Conservation (phyloP, 2,888 invertebrate genomes). For the Mongoloraphidia duomilia region DNA sequence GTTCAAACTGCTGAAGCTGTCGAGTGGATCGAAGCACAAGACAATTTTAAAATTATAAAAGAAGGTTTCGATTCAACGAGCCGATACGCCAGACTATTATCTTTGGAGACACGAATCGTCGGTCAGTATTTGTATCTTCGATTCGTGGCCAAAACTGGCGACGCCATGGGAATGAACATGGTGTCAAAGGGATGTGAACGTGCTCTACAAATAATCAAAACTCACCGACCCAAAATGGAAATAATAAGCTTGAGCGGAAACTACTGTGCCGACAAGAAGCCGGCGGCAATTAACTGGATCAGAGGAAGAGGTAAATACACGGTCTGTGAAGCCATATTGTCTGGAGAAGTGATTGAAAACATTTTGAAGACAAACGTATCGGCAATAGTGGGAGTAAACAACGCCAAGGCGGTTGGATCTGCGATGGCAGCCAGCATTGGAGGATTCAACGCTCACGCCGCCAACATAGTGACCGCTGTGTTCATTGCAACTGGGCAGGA, state of each 20-base stretch:
- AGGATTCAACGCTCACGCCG: conserved; percentile 82
- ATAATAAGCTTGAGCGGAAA: conserved; percentile 92
- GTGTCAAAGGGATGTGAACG: conserved; percentile 90
- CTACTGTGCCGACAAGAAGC: conserved; percentile 93
- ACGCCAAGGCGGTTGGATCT: conserved; percentile 86
- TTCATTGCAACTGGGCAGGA: conserved; percentile 97
- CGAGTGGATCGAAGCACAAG: conserved; percentile 61
- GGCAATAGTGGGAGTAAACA: conserved; percentile 75
- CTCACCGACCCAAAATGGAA: conserved; percentile 72
- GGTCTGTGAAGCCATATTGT: conserved; percentile 78
- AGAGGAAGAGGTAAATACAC: conserved; percentile 92
- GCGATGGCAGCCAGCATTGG: conserved; percentile 86
- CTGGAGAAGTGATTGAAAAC: conserved; percentile 52
- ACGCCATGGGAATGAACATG: conserved; percentile 99
- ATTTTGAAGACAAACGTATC: conserved; percentile 75
- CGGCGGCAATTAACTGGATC: conserved; percentile 93
- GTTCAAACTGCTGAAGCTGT: conserved; percentile 59
- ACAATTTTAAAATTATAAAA: conserved; percentile 66
- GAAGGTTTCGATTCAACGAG: conserved; percentile 80
- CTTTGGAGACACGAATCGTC: conserved; percentile 65
- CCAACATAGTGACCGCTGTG: conserved; percentile 93
- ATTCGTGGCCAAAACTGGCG: conserved; percentile 85
- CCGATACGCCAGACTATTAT: conserved; percentile 70
- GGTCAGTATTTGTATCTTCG: conserved; percentile 77
- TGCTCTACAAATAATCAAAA: conserved; percentile 57